Evolutionary conservation across 2,113 vertebrate species (phyloP).

Genomic region (Mystacornis crossleyi): DNA sequence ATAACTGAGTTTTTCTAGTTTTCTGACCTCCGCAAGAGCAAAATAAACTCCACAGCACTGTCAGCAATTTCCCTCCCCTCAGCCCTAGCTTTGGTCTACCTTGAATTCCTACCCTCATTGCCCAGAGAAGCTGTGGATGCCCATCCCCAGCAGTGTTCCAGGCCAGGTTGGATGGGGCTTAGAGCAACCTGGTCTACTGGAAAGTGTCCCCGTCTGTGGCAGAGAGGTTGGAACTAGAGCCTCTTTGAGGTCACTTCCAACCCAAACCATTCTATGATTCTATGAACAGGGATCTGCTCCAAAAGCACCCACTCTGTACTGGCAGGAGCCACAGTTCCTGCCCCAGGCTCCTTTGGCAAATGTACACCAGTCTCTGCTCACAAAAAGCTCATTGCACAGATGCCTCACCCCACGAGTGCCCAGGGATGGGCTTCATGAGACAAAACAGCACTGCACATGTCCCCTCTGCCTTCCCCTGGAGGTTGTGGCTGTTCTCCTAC

Average conservation of each 20-base stretch:
- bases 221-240: background rate
- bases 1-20: conserved; percentile 38
- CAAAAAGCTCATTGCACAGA: background rate
- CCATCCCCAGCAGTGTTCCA: background rate
- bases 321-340: background rate
- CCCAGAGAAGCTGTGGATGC: background rate
- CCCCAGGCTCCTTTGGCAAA: background rate
- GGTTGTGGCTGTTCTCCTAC: background rate
- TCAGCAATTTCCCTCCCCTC: background rate
- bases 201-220: background rate
- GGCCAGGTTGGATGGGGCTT: background rate
- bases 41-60: background rate
- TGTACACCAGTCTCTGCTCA: fast-evolving
- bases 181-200: background rate
- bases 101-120: background rate
- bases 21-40: background rate
- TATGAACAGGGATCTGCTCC: background rate
- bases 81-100: background rate
- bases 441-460: background rate
- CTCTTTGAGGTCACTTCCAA: background rate
- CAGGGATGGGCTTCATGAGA: background rate
- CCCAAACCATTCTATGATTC: background rate
- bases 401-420: background rate
- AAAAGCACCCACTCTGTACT: fast-evolving
- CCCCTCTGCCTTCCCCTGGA: background rate